phyloP scores from a whole-genome alignment of 1,140 invertebrate genomes.

The Tetramorium alpestre region DNA sequence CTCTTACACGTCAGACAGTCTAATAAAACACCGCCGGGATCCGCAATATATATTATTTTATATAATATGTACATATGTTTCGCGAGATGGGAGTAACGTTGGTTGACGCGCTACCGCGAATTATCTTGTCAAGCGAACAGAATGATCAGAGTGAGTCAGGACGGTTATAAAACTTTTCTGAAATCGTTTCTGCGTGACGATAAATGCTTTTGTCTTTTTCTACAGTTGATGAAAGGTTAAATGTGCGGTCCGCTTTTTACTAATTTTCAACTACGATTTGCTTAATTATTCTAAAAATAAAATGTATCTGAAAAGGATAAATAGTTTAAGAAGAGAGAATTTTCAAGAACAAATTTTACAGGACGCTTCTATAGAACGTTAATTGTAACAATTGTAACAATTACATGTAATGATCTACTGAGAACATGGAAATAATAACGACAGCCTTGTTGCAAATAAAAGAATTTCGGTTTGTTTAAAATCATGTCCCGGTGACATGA shows the following conservation, averaged over 20 bases:
- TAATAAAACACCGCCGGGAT: not conserved
- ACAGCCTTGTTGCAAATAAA: not conserved
- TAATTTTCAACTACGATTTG: not conserved
- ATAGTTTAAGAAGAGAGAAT: not conserved
- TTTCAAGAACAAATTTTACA: not conserved
- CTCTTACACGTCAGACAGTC: not conserved
- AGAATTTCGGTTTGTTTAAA: not conserved
- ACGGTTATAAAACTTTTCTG: constrained; percentile 14
- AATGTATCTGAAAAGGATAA: not conserved
- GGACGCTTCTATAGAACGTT: not conserved
- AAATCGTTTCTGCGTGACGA: not conserved
- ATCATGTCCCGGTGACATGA: not conserved
- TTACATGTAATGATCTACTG: not conserved
- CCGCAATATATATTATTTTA: not conserved
- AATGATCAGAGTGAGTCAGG: constrained; percentile 22
- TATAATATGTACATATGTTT: not conserved
- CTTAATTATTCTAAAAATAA: not conserved
- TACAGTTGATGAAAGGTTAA: not conserved
- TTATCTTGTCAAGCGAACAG: not conserved
- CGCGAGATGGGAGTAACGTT: not conserved
- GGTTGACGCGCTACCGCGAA: not conserved
- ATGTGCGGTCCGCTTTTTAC: not conserved
- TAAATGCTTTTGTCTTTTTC: not conserved
- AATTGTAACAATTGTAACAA: not conserved
- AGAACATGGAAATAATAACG: not conserved